Evolutionary conservation across 2,113 vertebrate species (phyloP).

Genomic region (Corythaeola cristata): DNA sequence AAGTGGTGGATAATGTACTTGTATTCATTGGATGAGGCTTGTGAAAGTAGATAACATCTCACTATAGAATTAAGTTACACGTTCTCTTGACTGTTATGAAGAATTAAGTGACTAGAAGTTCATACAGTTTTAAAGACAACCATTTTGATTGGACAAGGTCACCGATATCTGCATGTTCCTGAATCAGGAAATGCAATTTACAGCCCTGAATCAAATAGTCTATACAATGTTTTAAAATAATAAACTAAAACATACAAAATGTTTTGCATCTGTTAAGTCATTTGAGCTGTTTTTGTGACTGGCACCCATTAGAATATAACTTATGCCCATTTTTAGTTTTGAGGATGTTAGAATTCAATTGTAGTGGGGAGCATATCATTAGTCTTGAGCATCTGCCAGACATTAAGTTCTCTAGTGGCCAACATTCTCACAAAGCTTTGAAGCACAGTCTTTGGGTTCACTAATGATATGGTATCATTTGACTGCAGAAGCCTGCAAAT

Average conservation of each 20-base stretch:
- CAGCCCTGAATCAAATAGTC: neutral
- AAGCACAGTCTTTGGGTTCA: slow-evolving; percentile 46
- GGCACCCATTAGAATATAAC: slow-evolving; percentile 17
- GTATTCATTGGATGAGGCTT: neutral
- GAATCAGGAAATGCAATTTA: neutral
- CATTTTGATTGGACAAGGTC: neutral
- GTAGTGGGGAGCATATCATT: slow-evolving; percentile 28
- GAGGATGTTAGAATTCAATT: slow-evolving; percentile 44
- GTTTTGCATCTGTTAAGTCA: neutral
- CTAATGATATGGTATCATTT: slow-evolving; percentile 61
- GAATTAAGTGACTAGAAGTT: neutral
- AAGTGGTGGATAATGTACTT: neutral
- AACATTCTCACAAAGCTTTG: slow-evolving; percentile 49
- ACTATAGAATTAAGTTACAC: neutral
- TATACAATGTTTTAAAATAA: slow-evolving; percentile 6
- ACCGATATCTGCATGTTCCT: neutral
- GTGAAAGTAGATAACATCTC: neutral
- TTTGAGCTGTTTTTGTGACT: slow-evolving; percentile 49
- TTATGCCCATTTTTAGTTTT: slow-evolving; percentile 50
- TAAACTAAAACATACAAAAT: slow-evolving; percentile 21
- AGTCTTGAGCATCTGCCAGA: slow-evolving; percentile 58
- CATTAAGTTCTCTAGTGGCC: slow-evolving; percentile 43
- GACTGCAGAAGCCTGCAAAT: slow-evolving; percentile 14
- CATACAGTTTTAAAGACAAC: neutral
- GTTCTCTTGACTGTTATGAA: neutral